Base-by-base conservation (phyloP, 2,888 invertebrate genomes). In the Psylliodes chrysocephalus region DNA sequence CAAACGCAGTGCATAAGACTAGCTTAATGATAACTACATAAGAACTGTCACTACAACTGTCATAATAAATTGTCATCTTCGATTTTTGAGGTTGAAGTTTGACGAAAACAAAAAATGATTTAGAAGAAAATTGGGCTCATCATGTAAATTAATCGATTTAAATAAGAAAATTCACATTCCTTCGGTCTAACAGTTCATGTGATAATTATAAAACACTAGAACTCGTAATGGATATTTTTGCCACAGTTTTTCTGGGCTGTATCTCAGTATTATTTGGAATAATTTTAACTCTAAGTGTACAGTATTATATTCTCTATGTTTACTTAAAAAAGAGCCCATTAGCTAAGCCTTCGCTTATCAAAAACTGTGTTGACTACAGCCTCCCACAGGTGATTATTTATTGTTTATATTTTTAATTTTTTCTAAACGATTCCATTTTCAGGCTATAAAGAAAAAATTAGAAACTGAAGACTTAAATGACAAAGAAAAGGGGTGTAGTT, bases 261-360 rank as follows among this genome's bases (percentile, higher is more conserved):
- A 81, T 85, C 69, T 86, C 86, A 54, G 73, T 86, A 71, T 76
- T 86, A 63, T 82, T 85, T 70, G 86, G 86, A 61, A 84, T 85
- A 60, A 84, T 85, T 68, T 78, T 86, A 68, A 86, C 86, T 71
- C 77, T 86, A 63, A 79, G 84, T 65, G 75, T 85, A 35, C 86
- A 86, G 77, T 86, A 86, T 78, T 85, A 86, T 75, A 80, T 85
- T 52, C 82, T 85, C 70, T 81, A 86, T 68, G 81, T 83, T 69
- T 83, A 82, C 72, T 84, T 86, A 71, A 83, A 84, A 69, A 81
- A 78, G 68, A 78, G 78, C 67, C 82, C 82, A 12, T 62, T 78
- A 51, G 78, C 71, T 22, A 76, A 73, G 56, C 73, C 74, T 25
- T 75, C 75, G 12, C 71, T 75, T 46, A 79, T 76, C 67, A 72